phyloP scores from a whole-genome alignment of 1,140 invertebrate genomes.

The Odontomachus brunneus region DNA sequence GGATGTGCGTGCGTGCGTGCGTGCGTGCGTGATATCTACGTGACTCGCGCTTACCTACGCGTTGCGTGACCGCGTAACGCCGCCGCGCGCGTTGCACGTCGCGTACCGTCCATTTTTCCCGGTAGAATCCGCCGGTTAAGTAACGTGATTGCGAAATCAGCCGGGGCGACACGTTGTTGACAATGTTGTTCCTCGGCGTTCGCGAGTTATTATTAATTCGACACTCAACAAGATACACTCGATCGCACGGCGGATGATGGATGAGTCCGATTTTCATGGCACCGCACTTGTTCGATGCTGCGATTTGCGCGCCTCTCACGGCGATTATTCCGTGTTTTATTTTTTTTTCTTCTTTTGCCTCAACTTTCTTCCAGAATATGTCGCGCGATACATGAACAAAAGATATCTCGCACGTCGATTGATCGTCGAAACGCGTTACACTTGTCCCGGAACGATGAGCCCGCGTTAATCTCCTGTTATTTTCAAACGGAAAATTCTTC shows the following conservation, averaged over 20 bases:
- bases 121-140: not conserved
- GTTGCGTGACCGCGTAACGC: conserved; percentile 57
- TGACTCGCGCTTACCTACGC: conserved; percentile 51
- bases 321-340: too few relatives aligned
- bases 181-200: conserved; percentile 6
- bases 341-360: too few relatives aligned
- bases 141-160: conserved; percentile 44
- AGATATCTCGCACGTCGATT: not conserved
- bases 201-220: conserved; percentile 10
- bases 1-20: not conserved
- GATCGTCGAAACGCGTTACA: not conserved
- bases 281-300: not conserved
- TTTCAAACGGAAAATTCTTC: conserved; percentile 4
- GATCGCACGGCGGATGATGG: not conserved
- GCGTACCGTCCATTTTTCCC: not conserved
- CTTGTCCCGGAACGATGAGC: not conserved
- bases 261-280: not conserved
- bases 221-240: not conserved
- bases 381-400: not conserved
- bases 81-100: not conserved
- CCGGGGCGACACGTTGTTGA: conserved; percentile 8
- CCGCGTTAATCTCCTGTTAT: not conserved
- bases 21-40: conserved; percentile 2
- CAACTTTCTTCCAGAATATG: too few relatives aligned
- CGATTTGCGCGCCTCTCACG: too few relatives aligned